Percentiles rank a stretch among this genome's conserved stretches.
These are phyloP conservation scores for Caenorhabditis latens DNA, from an alignment of 1,140 invertebrate genomes.

Conservation along the genomic window DNA sequence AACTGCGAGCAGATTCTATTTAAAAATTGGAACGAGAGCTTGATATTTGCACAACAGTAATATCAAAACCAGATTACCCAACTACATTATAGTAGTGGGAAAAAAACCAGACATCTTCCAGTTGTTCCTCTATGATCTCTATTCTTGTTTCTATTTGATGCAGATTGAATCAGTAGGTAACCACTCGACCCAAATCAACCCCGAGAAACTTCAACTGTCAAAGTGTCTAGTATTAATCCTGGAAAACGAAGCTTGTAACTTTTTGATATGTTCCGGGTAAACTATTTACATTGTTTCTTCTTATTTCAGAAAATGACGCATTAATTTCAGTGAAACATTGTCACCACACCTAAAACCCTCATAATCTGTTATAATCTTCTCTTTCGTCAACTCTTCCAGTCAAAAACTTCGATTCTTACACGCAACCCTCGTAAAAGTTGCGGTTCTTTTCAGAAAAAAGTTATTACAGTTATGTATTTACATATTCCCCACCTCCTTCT, in stretches of 20 bases:
- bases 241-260: neutral
- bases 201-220: too few relatives aligned
- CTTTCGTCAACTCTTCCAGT: neutral
- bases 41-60: too few relatives aligned
- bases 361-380: slow-evolving; percentile 8
- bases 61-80: too few relatives aligned
- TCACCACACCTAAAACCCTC: neutral
- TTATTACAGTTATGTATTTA: slow-evolving; percentile 7
- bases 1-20: too few relatives aligned
- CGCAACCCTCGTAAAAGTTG: neutral
- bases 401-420: neutral
- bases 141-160: too few relatives aligned
- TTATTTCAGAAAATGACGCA: slow-evolving; percentile 6
- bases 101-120: too few relatives aligned
- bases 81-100: too few relatives aligned
- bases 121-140: too few relatives aligned
- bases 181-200: too few relatives aligned
- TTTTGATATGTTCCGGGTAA: neutral
- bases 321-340: neutral
- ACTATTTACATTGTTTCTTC: neutral
- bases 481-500: neutral
- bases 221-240: too few relatives aligned
- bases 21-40: too few relatives aligned
- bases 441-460: slow-evolving; percentile 2
- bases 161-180: too few relatives aligned